Conservation (phyloP, 2,888 invertebrate genomes). For the Leptopilina drosophilae region DNA sequence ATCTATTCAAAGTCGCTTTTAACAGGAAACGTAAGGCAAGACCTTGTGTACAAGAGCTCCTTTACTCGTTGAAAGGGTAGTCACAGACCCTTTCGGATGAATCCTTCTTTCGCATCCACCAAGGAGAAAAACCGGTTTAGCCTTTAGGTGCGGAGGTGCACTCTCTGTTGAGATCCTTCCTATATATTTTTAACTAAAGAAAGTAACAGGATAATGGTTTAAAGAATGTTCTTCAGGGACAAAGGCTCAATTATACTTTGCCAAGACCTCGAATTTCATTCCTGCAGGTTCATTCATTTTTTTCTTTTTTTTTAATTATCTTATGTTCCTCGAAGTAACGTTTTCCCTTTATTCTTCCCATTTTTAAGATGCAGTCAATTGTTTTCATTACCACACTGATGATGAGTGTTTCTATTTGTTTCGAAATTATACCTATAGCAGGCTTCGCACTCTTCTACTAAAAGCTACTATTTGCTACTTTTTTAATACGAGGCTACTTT, state of each 20-base stretch:
- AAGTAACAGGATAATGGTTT: conserved; percentile 8
- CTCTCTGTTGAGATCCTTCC: background rate
- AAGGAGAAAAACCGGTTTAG: conserved; percentile 8
- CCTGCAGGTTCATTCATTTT: background rate
- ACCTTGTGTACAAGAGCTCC: background rate
- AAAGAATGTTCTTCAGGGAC: conserved; percentile 1
- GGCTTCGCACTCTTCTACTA: too few species aligned
- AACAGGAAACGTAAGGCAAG: conserved; percentile 11
- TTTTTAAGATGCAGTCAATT: background rate
- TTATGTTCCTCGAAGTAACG: background rate
- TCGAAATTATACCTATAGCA: too few species aligned
- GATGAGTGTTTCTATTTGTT: too few species aligned
- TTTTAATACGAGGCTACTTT: too few species aligned
- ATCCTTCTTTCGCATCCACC: conserved; percentile 13
- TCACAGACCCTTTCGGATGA: conserved; percentile 13
- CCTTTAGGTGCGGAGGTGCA: background rate
- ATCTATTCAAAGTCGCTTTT: conserved; percentile 13
- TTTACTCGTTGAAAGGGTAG: conserved; percentile 23
- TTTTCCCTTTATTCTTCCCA: background rate
- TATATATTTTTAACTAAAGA: conserved; percentile 6
- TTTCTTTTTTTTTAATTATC: background rate
- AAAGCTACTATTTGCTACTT: too few species aligned
- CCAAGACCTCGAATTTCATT: conserved; percentile 11
- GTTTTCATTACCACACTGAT: background rate
- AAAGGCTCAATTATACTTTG: conserved; percentile 16